Evolutionary conservation across 2,797 vertebrate genomes (phyloP), one percentile per base, ranked within the genome.

Genomic region (Gastrophryne carolinensis): DNA sequence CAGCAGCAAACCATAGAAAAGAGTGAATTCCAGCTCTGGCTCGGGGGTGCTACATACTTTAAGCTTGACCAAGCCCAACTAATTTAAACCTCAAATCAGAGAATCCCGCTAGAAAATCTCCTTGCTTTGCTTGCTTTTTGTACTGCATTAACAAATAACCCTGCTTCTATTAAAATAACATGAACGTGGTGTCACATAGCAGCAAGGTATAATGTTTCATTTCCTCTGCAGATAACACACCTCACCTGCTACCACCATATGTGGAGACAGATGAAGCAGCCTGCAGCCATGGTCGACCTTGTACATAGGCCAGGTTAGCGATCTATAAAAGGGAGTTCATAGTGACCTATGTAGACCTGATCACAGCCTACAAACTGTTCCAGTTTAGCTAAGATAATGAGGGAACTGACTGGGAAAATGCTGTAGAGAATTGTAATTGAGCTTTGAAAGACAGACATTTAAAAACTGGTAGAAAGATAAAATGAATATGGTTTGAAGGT

Each of bases 181-280:
- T n/a, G n/a, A n/a, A n/a, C n/a, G n/a, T n/a, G 37, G 15, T 19
- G 6, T 56, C 27, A n/a, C 34, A 15, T 69, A 69, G 35, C 21
- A n/a, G 3, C 23, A 35, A 69, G 41, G 30, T n/a, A 44, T 41
- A 47, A 44, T 17, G n/a, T 29, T 41, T 39, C 4, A 29, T n/a
- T n/a, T n/a, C 5, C 26, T 34, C 49, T n/a, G 12, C 49, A n/a
- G n/a, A 47, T 19, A 52, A 24, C n/a, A 53, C 15, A 64, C 71
- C 13, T 73, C 34, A 53, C 27, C 23, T 11, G 50, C 34, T 65
- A 12, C 52, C 65, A 26, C 60, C 24, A 44, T 47, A 12, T 35
- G 11, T 65, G 13, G 35, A 73, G 60, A 73, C 17, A 41, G 49
- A 56, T 64, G 19, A 41, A 54, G 10, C 29, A 41, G 71, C 56